A percentile compares a stretch with the other conserved stretches of the same genome.
Conservation (phyloP, 2,888 invertebrate species). For the Chouioia cunea region DNA sequence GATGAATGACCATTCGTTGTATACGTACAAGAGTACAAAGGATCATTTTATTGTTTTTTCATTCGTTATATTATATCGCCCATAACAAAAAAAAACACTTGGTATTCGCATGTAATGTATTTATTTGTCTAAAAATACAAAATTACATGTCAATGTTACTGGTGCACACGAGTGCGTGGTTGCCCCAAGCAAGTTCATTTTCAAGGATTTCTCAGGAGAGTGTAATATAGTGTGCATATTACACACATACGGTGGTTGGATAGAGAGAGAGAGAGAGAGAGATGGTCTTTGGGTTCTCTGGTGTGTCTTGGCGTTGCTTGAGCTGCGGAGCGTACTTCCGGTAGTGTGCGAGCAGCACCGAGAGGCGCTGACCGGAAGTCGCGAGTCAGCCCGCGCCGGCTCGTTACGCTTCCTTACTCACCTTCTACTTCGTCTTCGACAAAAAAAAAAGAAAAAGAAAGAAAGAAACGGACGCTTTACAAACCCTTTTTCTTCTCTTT, state of each 20-base stretch:
- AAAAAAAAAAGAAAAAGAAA: conserved; percentile 21
- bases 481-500: too few relatives aligned
- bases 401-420: conserved; percentile 68
- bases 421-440: conserved; percentile 48
- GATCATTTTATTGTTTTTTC: conserved; percentile 13
- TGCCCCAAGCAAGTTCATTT: conserved; percentile 39
- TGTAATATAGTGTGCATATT: background rate
- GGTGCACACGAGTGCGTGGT: background rate
- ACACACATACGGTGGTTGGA: background rate
- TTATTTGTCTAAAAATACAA: too few relatives aligned
- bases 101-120: too few relatives aligned
- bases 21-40: too few relatives aligned
- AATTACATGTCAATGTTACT: too few relatives aligned
- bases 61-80: conserved; percentile 14
- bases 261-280: background rate
- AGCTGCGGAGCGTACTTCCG: conserved; percentile 67
- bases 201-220: conserved; percentile 42
- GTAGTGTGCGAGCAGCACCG: conserved; percentile 41
- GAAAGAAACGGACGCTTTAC: conserved; percentile 2
- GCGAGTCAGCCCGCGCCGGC: conserved; percentile 63
- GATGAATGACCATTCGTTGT: too few relatives aligned
- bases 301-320: conserved; percentile 55
- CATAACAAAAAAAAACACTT: background rate
- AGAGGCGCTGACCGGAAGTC: conserved; percentile 67
- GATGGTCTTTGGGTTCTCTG: background rate